A percentile compares a stretch with the other conserved stretches of the same genome.
Conservation (phyloP, 2,113 vertebrate species). For the Lampris incognitus region DNA sequence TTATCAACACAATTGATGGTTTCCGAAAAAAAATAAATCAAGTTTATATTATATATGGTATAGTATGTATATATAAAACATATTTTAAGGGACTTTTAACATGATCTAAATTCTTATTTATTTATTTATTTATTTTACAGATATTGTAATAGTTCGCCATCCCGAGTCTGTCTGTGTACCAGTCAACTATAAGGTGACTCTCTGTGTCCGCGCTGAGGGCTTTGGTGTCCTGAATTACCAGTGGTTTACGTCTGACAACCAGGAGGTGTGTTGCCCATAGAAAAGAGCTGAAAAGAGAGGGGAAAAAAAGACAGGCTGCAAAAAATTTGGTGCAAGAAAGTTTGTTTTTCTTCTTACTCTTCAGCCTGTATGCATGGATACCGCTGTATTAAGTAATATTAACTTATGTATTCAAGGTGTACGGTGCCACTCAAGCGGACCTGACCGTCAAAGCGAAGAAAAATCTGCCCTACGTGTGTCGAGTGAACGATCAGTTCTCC, state of each 20-base stretch:
- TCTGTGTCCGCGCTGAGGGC: conserved; percentile 83
- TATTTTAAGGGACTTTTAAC: no score
- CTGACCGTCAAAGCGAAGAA: conserved; percentile 78
- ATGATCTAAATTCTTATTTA: no score
- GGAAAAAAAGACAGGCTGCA: no score
- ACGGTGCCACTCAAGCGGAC: conserved; percentile 78
- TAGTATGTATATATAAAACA: no score
- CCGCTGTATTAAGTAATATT: background rate
- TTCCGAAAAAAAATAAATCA: no score
- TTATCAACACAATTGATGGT: no score
- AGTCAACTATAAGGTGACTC: conserved; percentile 75
- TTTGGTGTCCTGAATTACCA: conserved; percentile 81
- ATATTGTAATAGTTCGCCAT: conserved; percentile 82
- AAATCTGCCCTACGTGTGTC: conserved; percentile 82
- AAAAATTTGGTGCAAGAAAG: no score
- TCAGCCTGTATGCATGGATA: no score
- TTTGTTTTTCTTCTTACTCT: background rate
- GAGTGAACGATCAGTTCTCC: conserved; percentile 81
- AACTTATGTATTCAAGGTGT: conserved; percentile 61
- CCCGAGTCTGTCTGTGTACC: conserved; percentile 84
- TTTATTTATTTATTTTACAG: conserved; percentile 57
- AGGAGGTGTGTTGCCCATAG: conserved; percentile 72
- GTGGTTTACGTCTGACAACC: conserved; percentile 82
- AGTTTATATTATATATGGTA: no score
- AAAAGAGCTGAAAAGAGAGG: background rate